Conservation (phyloP, 2,797 vertebrate species). For the Sebastes minor region DNA sequence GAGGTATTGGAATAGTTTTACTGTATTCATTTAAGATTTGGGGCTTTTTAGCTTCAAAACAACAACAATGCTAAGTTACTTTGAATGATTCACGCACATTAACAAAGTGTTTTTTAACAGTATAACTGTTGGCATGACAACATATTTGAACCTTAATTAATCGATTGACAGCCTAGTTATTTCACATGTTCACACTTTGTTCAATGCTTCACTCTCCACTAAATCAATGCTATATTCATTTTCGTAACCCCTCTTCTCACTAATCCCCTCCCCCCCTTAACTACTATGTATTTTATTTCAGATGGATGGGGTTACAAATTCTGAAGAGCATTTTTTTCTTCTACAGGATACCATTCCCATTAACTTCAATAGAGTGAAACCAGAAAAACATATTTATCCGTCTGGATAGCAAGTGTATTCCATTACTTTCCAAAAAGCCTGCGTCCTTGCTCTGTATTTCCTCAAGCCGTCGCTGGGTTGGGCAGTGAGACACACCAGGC, state of each 20-base stretch:
- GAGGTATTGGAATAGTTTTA: too few species aligned
- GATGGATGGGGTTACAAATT: conserved; percentile 65
- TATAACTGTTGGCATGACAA: too few species aligned
- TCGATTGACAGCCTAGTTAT: background rate
- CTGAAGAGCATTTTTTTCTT: conserved; percentile 36
- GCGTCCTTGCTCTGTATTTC: conserved; percentile 54
- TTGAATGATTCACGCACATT: too few species aligned
- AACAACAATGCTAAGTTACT: too few species aligned
- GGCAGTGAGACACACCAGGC: conserved; percentile 66
- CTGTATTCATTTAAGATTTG: too few species aligned
- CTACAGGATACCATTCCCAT: conserved; percentile 61
- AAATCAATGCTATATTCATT: conserved; percentile 43
- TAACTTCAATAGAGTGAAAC: conserved; percentile 69
- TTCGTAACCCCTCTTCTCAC: conserved; percentile 27
- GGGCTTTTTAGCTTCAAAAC: too few species aligned
- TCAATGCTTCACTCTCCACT: conserved; percentile 25
- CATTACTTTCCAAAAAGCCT: conserved; percentile 23
- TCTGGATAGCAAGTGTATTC: conserved; percentile 27
- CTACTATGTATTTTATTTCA: conserved; percentile 57
- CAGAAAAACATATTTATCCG: conserved; percentile 73
- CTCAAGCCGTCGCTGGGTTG: conserved; percentile 36
- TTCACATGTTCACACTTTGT: conserved; percentile 28
- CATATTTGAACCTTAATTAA: too few species aligned
- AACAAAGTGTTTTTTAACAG: too few species aligned
- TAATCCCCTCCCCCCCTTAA: conserved; percentile 14